Base-by-base conservation (phyloP, 2,113 vertebrate genomes). In the Equus przewalskii region DNA sequence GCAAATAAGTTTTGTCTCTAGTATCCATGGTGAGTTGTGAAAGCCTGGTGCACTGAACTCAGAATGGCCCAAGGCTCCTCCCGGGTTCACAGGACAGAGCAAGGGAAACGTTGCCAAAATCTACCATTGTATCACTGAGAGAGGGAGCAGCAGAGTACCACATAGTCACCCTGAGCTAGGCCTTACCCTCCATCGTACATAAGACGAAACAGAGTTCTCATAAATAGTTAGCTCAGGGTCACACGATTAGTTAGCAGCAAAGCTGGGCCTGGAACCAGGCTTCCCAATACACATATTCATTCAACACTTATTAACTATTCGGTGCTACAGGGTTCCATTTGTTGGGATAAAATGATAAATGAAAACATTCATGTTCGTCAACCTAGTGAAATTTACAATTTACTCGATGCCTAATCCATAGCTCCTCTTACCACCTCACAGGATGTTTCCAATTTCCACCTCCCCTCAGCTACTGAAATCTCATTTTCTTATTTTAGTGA, bases 261-360 rank as follows among this genome's bases (percentile, higher is more conserved):
- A 93, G 56, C 18, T 30, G 22, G 56, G 7, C 41, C 83, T 73
- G 13, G 28, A 89, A 46, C 56, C 44, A 70, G 36, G 58, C 13
- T 41, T 95, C 75, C 36, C 18, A 75, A 51, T 21, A 70, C 1
- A 8, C 85, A 56, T 7, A 89, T 30, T 86, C 49, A 36, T 73
- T 54, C 60, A 84, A 80, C n/a, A 72, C 86, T 91, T 64, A 70
- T 19, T 93, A 80, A 87, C 33, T 62, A 26, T 8, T 26, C 94
- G 14, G 2, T 44, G 51, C 15, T 49, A 10, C 36, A 64, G 16
- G 7, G 44, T 69, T 15, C 58, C 81, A 73, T 28, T 12, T 88
- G 15, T 18, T 73, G 33, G 70, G 10, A 94, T 30, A 81, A 84
- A 95, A 88, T 62, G 4, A 91, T 90, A 14, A 83, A 60, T 22